Evolutionary conservation across 2,797 vertebrate genomes (phyloP), one percentile per base, ranked within the genome.

Genomic region (Clarias laeviceps): DNA sequence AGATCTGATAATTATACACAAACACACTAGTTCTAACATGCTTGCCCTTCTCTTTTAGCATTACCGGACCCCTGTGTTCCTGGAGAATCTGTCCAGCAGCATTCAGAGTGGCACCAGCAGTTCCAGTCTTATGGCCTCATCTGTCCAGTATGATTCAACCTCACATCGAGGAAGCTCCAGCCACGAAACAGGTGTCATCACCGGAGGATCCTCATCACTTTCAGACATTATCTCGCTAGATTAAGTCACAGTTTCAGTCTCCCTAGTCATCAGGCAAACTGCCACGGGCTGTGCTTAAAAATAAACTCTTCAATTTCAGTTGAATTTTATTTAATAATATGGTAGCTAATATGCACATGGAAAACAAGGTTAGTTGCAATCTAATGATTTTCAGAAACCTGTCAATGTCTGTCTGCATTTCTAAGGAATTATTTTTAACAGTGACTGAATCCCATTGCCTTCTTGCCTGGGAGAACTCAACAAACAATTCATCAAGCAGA

Each of bases 41-140:
- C 37, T 87, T 91, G 87, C 91, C 92, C 90, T 93, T 83, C 82
- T 92, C 91, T 91, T 66, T 92, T 95, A 99, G 96, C 97, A 98
- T 95, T 99, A 97, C 96, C 96, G 97, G 92, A 94, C 96, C 83
- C 96, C 96, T 94, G 97, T 98, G 96, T 99, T 97, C 94, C 95
- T 98, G 94, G 97, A 98, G 93, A 98, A 94, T 96, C 95, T 98
- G 91, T 95, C 95, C 86, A 96, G 95, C 93, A 95, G 96, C 91
- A 95, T 97, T 91, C 96, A 95, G 76, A 93, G 91, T 90, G 93
- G 95, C 93, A 96, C 94, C 93, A 94, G 94, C 80, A 96, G 96
- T 91, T 93, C 95, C 20, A 92, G 94, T 85, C 93, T 96, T 91
- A 94, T 98, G 90, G 96, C 97, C 54, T 96, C 96, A 24, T 93